These are phyloP conservation scores for Portevinia maculata DNA, from an alignment of 2,888 invertebrate species.

Conservation along the genomic window DNA sequence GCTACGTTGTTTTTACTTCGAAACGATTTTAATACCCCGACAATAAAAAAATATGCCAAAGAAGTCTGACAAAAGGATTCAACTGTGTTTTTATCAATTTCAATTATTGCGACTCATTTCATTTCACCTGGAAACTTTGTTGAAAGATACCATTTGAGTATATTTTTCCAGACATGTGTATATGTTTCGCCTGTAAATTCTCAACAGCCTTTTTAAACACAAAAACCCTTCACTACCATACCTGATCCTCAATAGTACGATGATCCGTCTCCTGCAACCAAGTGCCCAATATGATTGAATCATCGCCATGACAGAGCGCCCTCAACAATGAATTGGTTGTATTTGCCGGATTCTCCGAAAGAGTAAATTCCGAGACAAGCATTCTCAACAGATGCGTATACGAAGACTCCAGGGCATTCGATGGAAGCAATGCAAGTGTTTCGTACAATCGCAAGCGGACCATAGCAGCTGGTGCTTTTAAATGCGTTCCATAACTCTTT, in stretches of 20 bases:
- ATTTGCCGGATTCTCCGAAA: slow-evolving; percentile 96
- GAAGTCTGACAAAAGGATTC: background rate
- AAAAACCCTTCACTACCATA: slow-evolving; percentile 81
- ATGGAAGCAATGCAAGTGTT: slow-evolving; percentile 90
- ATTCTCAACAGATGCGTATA: slow-evolving; percentile 95
- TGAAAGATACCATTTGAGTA: too few species aligned
- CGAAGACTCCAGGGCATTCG: slow-evolving; percentile 91
- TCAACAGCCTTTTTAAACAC: slow-evolving; percentile 20
- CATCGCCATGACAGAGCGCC: slow-evolving; percentile 93
- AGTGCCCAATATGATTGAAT: slow-evolving; percentile 95
- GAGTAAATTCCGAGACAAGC: slow-evolving; percentile 96
- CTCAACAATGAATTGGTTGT: slow-evolving; percentile 93
- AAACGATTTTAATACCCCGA: too few species aligned
- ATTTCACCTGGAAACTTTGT: too few species aligned
- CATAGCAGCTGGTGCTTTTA: slow-evolving; percentile 97
- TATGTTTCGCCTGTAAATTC: background rate
- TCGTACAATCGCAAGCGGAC: slow-evolving; percentile 96
- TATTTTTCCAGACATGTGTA: too few species aligned
- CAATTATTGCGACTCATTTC: too few species aligned
- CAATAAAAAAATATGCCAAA: too few species aligned
- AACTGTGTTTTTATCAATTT: too few species aligned
- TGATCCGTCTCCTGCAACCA: slow-evolving; percentile 99
- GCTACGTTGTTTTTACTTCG: too few species aligned
- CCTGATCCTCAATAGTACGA: slow-evolving; percentile 98
- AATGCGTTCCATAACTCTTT: slow-evolving; percentile 94